phyloP scores from a whole-genome alignment of 2,888 invertebrate genomes.

The Habroteleia sp. region DNA sequence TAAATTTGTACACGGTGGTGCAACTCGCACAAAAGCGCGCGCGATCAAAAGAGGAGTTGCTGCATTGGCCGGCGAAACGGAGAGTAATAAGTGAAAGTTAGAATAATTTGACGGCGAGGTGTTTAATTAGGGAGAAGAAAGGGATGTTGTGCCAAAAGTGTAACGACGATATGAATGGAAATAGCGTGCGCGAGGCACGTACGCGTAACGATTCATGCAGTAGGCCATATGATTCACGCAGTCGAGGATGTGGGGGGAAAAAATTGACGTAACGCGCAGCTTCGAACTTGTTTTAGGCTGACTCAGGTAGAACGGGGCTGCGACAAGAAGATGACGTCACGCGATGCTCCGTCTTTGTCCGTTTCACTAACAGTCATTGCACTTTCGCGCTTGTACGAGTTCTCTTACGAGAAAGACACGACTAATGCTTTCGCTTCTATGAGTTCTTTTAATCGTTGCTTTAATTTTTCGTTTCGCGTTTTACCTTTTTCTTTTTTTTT shows the following conservation, averaged over 20 bases:
- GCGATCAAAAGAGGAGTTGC: too few relatives aligned
- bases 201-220: slow-evolving; percentile 26
- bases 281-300: slow-evolving; percentile 50
- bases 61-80: too few relatives aligned
- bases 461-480: slow-evolving; percentile 1
- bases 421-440: slow-evolving; percentile 41
- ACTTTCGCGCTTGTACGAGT: slow-evolving; percentile 49
- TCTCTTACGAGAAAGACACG: slow-evolving; percentile 31
- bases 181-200: slow-evolving; percentile 5
- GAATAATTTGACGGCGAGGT: too few relatives aligned
- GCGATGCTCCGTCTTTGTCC: slow-evolving; percentile 13
- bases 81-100: too few relatives aligned
- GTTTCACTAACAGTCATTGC: slow-evolving; percentile 43
- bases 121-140: too few relatives aligned
- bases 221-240: slow-evolving; percentile 42
- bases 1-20: too few relatives aligned
- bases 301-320: slow-evolving; percentile 53
- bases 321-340: slow-evolving; percentile 37
- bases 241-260: slow-evolving; percentile 44
- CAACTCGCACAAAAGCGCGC: too few relatives aligned
- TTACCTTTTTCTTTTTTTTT: background rate
- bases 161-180: slow-evolving; percentile 32
- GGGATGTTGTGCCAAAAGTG: too few relatives aligned
- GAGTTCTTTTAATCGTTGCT: slow-evolving; percentile 33
- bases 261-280: slow-evolving; percentile 49